Evolutionary conservation across 2,113 vertebrate species (phyloP).

Genomic region (Xenopus tropicalis): DNA sequence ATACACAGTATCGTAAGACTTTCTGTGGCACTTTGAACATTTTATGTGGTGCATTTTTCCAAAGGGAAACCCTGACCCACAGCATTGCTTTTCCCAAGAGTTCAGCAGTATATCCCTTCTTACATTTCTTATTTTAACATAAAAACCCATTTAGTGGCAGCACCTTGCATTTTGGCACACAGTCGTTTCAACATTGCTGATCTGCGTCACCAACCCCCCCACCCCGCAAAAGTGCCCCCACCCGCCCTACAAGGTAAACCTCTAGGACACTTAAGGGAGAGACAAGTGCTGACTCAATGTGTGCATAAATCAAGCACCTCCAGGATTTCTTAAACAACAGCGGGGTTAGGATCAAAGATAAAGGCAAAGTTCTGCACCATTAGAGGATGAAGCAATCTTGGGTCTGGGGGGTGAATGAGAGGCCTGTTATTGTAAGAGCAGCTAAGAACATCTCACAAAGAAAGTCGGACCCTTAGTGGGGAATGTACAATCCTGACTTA

Average conservation of each 20-base stretch:
- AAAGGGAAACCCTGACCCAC: too few species aligned
- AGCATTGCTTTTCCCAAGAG: not conserved
- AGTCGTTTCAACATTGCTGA: not conserved
- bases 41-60: too few species aligned
- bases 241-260: constrained; percentile 1
- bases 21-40: too few species aligned
- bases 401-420: not conserved
- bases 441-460: not conserved
- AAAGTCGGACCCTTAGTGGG: not conserved
- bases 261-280: constrained; percentile 13
- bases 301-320: not conserved
- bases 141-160: not conserved
- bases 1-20: too few species aligned
- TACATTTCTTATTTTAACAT: not conserved
- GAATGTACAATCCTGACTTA: too few species aligned
- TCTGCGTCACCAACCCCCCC: constrained; percentile 11
- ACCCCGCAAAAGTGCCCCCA: constrained; percentile 13
- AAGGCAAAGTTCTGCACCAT: not conserved
- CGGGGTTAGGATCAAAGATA: not conserved
- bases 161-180: not conserved
- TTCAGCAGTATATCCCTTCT: not conserved
- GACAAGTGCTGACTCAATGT: constrained; percentile 11
- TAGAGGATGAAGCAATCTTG: not conserved
- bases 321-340: not conserved
- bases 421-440: not conserved